Conservation (phyloP, 2,888 invertebrate genomes). For the Conistra vaccinii region DNA sequence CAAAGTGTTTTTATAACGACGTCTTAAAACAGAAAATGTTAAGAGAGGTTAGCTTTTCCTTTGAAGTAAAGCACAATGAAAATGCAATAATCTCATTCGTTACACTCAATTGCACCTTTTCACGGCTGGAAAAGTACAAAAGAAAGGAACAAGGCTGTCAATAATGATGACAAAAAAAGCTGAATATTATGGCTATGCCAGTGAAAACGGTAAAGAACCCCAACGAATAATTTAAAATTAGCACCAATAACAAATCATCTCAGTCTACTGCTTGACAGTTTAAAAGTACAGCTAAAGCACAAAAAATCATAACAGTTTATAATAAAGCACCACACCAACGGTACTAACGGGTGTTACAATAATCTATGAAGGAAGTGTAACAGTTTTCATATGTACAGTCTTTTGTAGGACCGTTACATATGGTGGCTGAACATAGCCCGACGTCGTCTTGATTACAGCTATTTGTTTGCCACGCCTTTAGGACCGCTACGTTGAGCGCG, state of each 20-base stretch:
- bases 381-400: conserved; percentile 60
- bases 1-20: neutral
- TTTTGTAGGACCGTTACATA: conserved; percentile 59
- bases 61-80: neutral
- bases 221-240: neutral
- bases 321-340: conserved; percentile 41
- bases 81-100: conserved; percentile 24
- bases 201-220: neutral
- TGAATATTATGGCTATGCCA: neutral
- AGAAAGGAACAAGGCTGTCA: neutral
- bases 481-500: conserved; percentile 61
- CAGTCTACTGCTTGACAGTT: conserved; percentile 20
- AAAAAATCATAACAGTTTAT: conserved; percentile 46
- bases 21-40: neutral
- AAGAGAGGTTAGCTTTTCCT: neutral
- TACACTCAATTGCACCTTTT: conserved; percentile 16
- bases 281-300: conserved; percentile 35
- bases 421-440: conserved; percentile 49
- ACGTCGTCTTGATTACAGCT: conserved; percentile 76
- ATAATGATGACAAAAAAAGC: neutral
- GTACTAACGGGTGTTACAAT: conserved; percentile 55
- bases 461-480: conserved; percentile 77
- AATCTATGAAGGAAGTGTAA: conserved; percentile 62
- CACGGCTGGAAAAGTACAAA: conserved; percentile 2
- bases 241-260: neutral